Percentiles rank a stretch among this genome's conserved stretches.
These are phyloP conservation scores for Bellardia bayeri DNA, from an alignment of 2,888 invertebrate species.

Conservation along the genomic window DNA sequence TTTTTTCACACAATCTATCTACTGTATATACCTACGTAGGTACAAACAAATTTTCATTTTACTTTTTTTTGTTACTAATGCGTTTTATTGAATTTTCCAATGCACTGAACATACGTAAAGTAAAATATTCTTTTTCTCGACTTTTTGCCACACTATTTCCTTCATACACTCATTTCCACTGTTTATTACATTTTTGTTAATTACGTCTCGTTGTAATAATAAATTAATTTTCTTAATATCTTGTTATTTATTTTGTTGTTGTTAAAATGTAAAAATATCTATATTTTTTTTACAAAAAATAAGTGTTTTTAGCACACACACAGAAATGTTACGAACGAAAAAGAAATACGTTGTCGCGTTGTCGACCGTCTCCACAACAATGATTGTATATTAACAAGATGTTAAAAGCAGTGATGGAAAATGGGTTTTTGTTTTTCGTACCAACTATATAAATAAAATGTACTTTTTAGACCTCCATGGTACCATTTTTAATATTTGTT, in stretches of 20 bases:
- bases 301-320: slow-evolving; percentile 34
- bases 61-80: slow-evolving; percentile 18
- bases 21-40: not conserved
- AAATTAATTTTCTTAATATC: not conserved
- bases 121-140: not conserved
- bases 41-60: slow-evolving; percentile 8
- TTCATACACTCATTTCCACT: not conserved
- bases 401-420: too few species aligned
- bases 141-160: not conserved
- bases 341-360: slow-evolving; percentile 36
- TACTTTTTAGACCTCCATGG: too few species aligned
- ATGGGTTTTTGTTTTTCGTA: too few species aligned
- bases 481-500: too few species aligned
- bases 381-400: too few species aligned
- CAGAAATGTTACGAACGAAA: not conserved
- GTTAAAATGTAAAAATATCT: slow-evolving; percentile 30
- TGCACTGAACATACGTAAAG: slow-evolving; percentile 13
- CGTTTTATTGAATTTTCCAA: slow-evolving; percentile 70
- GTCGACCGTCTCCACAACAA: slow-evolving; percentile 50
- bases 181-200: slow-evolving; percentile 3
- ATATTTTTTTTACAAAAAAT: slow-evolving; percentile 38
- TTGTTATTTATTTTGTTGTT: slow-evolving; percentile 6
- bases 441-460: too few species aligned
- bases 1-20: slow-evolving; percentile 13
- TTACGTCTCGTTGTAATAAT: not conserved